Evolutionary conservation across 2,113 vertebrate genomes (phyloP), one percentile per base, ranked within the genome.

Genomic region (Ursus arctos): DNA sequence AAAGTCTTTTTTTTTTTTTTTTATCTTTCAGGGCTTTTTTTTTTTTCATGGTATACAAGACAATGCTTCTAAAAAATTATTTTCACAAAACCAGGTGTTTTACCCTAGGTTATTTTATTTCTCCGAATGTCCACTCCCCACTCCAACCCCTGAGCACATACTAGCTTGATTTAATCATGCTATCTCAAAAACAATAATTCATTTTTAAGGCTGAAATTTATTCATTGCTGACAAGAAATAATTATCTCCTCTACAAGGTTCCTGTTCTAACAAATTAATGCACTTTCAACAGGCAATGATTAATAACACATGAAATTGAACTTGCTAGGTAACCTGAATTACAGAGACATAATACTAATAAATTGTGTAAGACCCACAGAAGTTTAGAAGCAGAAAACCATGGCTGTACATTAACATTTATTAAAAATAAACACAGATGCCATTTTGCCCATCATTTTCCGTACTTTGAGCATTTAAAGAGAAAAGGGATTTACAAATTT

Each of bases 11-110:
- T 76, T 53, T 53, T 53, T 53, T 13, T 22, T 63, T 61, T 61
- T 65, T 65, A 31, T 24, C 63, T 94, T 96, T 82, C 49, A 72
- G 59, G 8, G 26, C 9, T 82, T 43, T n/a, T 55, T 84, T 22
- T 22, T 87, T 36, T 92, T 7, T 53, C 33, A 61, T n/a, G 61
- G 31, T 67, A 59, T 51, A 26, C 13, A 31, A 94, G 43, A 96
- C 79, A 98, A 59, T 79, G 28, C 12, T 96, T 87, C 33, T 67
- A 84, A 94, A 96, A 94, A 69, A 69, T n/a, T n/a, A 11, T 91
- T 87, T 96, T 87, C 49, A 80, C 76, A 93, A 88, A 93, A 61
- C 43, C 63, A 93, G 26, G 40, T 81, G 63, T 76, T 89, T 88
- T 33, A 22, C 16, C 6, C 21, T 65, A 53, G n/a, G 28, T 15